These are phyloP conservation scores for Ctenicera cuprea DNA, from an alignment of 2,888 invertebrate species.

Conservation along the genomic window DNA sequence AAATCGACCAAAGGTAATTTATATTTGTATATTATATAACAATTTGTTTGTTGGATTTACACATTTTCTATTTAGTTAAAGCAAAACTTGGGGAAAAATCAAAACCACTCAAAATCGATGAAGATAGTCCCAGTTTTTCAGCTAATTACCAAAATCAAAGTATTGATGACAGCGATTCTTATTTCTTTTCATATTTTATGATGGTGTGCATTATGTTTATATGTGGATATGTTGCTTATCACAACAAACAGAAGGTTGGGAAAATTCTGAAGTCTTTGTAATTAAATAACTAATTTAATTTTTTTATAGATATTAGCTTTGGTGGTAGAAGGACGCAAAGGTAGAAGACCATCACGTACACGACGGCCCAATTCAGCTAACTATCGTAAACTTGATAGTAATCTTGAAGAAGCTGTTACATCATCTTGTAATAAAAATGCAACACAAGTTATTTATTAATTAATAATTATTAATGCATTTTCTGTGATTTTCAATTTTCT, in stretches of 20 bases:
- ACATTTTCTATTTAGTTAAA: conserved; percentile 28
- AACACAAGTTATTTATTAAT: conserved; percentile 76
- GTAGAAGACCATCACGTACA: conserved; percentile 70
- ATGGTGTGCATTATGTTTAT: conserved; percentile 78
- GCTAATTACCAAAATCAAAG: conserved; percentile 56
- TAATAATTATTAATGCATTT: conserved; percentile 28
- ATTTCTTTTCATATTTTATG: conserved; percentile 82
- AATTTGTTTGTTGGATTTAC: no score
- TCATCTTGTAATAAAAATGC: conserved; percentile 76
- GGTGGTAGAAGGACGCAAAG: conserved; percentile 77
- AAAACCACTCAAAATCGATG: conserved; percentile 54
- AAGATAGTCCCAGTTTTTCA: conserved; percentile 42
- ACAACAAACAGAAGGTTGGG: conserved; percentile 80
- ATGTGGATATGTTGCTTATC: conserved; percentile 78
- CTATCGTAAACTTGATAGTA: conserved; percentile 80
- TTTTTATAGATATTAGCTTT: conserved; percentile 77
- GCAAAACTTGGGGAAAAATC: conserved; percentile 21
- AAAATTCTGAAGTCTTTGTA: conserved; percentile 43
- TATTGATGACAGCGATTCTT: conserved; percentile 76
- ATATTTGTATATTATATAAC: no score
- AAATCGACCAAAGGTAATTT: no score
- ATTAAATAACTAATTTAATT: not conserved
- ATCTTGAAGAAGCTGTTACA: conserved; percentile 81
- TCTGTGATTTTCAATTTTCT: conserved; percentile 29
- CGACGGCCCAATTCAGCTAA: conserved; percentile 78